Evolutionary conservation across 2,797 vertebrate species (phyloP).

Genomic region (Caiman crocodilus): DNA sequence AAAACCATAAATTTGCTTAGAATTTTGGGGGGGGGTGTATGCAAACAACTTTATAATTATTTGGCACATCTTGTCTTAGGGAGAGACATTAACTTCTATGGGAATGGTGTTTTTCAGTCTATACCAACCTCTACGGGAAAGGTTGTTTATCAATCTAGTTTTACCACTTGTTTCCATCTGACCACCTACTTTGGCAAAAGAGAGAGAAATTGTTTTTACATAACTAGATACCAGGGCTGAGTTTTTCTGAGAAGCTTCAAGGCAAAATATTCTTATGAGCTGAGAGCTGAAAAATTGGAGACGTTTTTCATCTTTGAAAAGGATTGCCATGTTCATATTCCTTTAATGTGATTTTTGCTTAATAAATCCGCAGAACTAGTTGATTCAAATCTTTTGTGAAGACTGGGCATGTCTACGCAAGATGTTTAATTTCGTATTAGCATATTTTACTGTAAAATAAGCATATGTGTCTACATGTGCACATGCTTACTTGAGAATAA

Average conservation of each 20-base stretch:
- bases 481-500: too few relatives aligned
- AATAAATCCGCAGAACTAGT: too few relatives aligned
- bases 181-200: conserved; percentile 23
- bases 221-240: neutral
- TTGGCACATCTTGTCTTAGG: neutral
- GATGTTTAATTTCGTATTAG: too few relatives aligned
- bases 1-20: conserved; percentile 51
- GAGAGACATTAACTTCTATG: neutral
- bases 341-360: conserved; percentile 12
- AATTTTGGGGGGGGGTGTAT: conserved; percentile 46
- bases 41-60: neutral
- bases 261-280: conserved; percentile 13
- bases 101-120: neutral
- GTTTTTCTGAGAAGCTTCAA: conserved; percentile 29
- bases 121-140: neutral
- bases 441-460: too few relatives aligned
- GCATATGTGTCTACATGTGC: too few relatives aligned
- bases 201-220: neutral
- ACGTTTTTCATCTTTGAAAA: conserved; percentile 4
- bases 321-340: neutral
- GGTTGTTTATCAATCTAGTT: conserved; percentile 42
- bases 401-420: too few relatives aligned
- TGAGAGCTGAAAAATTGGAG: neutral
- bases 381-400: too few relatives aligned
- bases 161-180: conserved; percentile 17